Percentiles rank a stretch among this genome's conserved stretches.
Evolutionary conservation across 2,797 vertebrate species (phyloP).

Genomic region (Caiman crocodilus): DNA sequence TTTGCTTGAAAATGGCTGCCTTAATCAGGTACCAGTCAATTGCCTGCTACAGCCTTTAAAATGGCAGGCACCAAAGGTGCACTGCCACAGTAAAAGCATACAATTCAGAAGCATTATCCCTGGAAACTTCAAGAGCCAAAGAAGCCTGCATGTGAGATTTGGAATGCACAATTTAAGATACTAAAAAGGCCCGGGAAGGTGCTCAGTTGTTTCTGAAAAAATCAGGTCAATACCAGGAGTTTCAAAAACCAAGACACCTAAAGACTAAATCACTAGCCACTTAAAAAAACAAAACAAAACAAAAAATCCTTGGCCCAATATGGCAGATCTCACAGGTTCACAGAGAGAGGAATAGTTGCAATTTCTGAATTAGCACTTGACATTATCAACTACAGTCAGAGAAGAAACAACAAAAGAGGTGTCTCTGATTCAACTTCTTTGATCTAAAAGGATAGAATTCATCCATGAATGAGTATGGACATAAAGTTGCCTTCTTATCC

Average conservation of each 20-base stretch:
- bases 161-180: neutral
- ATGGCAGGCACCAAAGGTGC: no score
- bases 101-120: no score
- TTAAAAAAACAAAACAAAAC: neutral
- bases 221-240: neutral
- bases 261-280: neutral
- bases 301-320: neutral
- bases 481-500: neutral
- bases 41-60: no score
- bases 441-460: neutral
- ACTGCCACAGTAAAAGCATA: no score
- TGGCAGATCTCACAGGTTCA: neutral
- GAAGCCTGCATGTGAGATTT: neutral
- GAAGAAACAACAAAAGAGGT: neutral
- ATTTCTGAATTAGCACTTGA: neutral
- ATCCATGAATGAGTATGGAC: neutral
- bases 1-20: no score
- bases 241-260: neutral
- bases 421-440: neutral
- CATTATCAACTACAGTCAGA: neutral
- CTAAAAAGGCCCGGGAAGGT: neutral
- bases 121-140: no score
- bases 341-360: neutral
- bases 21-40: no score
- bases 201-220: neutral